A percentile compares a stretch with the other conserved stretches of the same genome.
Evolutionary conservation across 2,113 vertebrate genomes (phyloP).

Genomic region (Blennius ocellaris): DNA sequence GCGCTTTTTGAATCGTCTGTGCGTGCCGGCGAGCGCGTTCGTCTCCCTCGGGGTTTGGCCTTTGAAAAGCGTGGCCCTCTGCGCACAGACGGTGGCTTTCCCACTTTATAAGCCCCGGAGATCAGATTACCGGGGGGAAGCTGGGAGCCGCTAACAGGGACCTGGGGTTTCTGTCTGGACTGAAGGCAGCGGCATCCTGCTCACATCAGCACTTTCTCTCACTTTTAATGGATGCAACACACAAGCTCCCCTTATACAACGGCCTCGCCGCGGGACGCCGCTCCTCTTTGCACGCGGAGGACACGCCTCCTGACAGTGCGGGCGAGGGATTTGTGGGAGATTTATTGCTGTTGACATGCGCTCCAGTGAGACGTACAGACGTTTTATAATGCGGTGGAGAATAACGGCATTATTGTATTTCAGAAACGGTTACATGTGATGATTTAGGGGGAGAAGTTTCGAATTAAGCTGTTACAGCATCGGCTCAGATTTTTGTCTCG

Average conservation of each 20-base stretch:
- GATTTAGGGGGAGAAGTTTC: neutral
- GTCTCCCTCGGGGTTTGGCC: conserved; percentile 21
- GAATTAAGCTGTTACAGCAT: conserved; percentile 28
- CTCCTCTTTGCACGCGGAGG: conserved; percentile 48
- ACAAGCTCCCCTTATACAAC: conserved; percentile 60
- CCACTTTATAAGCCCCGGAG: conserved; percentile 59
- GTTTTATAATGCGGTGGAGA: conserved; percentile 26
- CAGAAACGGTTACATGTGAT: conserved; percentile 1
- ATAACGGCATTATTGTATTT: conserved; percentile 23
- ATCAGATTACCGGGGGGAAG: conserved; percentile 72
- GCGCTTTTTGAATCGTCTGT: neutral
- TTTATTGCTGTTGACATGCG: conserved; percentile 27
- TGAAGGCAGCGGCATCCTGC: conserved; percentile 62
- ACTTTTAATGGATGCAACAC: conserved; percentile 78
- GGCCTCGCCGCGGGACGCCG: conserved; percentile 45
- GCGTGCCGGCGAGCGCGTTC: neutral
- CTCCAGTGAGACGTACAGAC: conserved; percentile 19
- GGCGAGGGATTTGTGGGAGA: conserved; percentile 22
- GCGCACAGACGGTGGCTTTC: conserved; percentile 55
- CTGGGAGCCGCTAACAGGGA: conserved; percentile 57
- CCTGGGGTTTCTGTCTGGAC: conserved; percentile 52
- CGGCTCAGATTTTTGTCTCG: neutral
- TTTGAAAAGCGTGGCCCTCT: conserved; percentile 36
- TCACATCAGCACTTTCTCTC: conserved; percentile 75
- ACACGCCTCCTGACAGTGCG: conserved; percentile 20